Evolutionary conservation across 2,113 vertebrate species (phyloP).

Genomic region (Pionites leucogaster): DNA sequence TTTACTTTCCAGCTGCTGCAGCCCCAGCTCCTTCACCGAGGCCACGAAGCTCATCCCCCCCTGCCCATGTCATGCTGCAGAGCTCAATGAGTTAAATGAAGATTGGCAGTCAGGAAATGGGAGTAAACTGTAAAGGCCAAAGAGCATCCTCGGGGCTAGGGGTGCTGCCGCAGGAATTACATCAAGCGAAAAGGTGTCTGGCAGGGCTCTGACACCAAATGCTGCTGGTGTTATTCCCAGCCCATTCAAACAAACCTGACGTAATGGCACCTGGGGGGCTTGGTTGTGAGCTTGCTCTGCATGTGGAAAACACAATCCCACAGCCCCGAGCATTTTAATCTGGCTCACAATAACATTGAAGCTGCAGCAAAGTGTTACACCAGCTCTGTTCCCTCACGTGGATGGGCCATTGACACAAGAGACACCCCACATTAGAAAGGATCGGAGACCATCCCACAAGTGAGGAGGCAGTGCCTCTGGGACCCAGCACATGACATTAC

Average conservation of each 20-base stretch:
- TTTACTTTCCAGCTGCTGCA: not conserved
- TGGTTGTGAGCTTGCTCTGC: not conserved
- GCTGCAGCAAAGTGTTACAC: not conserved
- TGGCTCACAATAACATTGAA: not conserved
- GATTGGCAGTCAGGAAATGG: constrained; percentile 55
- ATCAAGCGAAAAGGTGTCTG: constrained; percentile 21
- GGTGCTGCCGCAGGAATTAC: not conserved
- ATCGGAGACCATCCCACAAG: accelerated
- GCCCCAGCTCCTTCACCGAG: not conserved
- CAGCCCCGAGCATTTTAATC: not conserved
- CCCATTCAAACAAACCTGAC: constrained; percentile 8
- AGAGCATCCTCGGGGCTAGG: constrained; percentile 19
- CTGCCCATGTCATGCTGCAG: not conserved
- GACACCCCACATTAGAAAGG: accelerated
- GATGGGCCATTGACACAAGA: not conserved
- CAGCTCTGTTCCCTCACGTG: not conserved
- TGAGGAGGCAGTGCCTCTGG: not conserved
- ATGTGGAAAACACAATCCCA: not conserved
- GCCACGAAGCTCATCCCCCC: not conserved
- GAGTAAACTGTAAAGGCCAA: constrained; percentile 1
- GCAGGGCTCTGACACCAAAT: not conserved
- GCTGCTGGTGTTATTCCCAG: constrained; percentile 26
- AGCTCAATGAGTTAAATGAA: not conserved
- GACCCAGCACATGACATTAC: accelerated
- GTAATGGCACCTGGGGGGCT: constrained; percentile 45